Evolutionary conservation across 2,797 vertebrate species (phyloP), one percentile per base, ranked within the genome.

Genomic region (Poeciliopsis gracilis): DNA sequence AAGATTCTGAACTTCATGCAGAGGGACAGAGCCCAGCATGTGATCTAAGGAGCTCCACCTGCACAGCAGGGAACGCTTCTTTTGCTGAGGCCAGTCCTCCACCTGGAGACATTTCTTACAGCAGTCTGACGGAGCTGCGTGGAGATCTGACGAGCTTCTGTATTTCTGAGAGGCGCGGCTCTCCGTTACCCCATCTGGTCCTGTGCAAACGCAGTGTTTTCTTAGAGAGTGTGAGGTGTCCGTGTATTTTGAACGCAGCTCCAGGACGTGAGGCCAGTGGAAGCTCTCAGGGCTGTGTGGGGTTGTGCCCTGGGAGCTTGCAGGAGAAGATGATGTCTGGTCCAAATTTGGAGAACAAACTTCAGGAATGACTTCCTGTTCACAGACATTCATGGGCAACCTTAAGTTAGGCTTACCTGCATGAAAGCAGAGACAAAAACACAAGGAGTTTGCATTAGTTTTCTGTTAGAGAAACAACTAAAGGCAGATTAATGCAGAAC

Each of bases 201-300:
- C 91, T 0, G 96, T 96, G 78, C 84, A 90, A 87, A 96, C 96
- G 15, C 91, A 93, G 81, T 86, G 88, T 46, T 95, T 88, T 0
- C 88, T 93, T 0, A 82, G 77, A 0, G 77, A 59, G 1, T 83
- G 88, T 51, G 77, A 41, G 59, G 75, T 75, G 2, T 86, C 67
- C 0, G 82, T 69, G 59, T 98, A 98, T 84, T 95, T 97, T 80
- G 97, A 97, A 41, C 97, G 93, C 73, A 99, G 95, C 89, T 97
- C 96, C 75, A 95, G 96, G 45, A 99, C 97, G 0, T 98, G 96
- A 0, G 98, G 98, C 98, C 98, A 99, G 74, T 92, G 79, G 82
- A 98, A 98, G 80, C 89, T 91, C 84, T 97, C 97, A 0, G 97
- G 95, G 86, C 95, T 97, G 2, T 95, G 94, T 2, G 96, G 95